These are phyloP conservation scores for Hyppa rectilinea DNA, from an alignment of 2,888 invertebrate species.

Conservation along the genomic window DNA sequence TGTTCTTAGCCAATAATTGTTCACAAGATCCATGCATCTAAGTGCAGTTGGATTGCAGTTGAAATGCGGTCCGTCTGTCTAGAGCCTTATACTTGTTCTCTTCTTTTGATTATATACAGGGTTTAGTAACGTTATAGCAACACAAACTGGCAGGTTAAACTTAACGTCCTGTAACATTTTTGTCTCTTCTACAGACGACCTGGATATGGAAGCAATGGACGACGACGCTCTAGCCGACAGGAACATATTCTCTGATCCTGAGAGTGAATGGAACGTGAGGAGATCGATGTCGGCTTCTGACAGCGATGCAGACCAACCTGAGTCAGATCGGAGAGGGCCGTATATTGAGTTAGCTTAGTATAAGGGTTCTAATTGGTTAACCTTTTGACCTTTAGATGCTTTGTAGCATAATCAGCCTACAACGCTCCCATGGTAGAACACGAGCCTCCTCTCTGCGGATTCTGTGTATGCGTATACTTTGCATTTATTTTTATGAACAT, in stretches of 20 bases:
- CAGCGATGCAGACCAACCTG: constrained; percentile 89
- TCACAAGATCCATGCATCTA: not conserved
- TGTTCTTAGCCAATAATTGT: not conserved
- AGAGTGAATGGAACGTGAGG: constrained; percentile 92
- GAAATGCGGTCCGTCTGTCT: too few relatives aligned
- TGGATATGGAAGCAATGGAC: constrained; percentile 79
- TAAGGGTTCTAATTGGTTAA: constrained; percentile 9
- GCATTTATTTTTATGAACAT: not conserved
- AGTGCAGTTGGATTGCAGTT: too few relatives aligned
- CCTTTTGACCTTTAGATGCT: constrained; percentile 39
- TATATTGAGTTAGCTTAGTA: constrained; percentile 71
- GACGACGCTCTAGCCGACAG: constrained; percentile 91
- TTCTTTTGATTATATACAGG: not conserved
- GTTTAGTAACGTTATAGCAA: too few relatives aligned
- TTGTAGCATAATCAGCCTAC: not conserved
- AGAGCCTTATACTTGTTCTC: not conserved
- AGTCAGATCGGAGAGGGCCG: constrained; percentile 88
- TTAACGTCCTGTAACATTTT: not conserved
- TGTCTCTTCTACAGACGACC: constrained; percentile 74
- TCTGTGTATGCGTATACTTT: not conserved
- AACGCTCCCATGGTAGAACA: not conserved
- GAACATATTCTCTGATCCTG: constrained; percentile 93
- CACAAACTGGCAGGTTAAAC: too few relatives aligned
- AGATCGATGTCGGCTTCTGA: constrained; percentile 71
- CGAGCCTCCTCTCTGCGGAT: not conserved